Base-by-base conservation (phyloP, 2,888 invertebrate genomes). In the Coenonympha arcania region DNA sequence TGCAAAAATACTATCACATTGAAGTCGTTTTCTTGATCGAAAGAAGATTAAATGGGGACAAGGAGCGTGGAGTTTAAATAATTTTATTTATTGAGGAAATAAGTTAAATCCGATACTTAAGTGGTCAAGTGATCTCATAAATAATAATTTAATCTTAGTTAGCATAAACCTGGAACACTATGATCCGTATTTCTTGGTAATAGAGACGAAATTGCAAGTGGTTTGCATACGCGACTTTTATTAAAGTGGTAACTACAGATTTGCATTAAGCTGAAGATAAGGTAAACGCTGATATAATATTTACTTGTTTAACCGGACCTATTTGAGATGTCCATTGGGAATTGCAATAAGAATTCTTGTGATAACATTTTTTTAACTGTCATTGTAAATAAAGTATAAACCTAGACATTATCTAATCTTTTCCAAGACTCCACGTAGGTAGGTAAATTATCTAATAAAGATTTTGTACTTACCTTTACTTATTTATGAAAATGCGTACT, bases 1-100 rank as follows among this genome's bases (percentile, higher is more conserved):
- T 77, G 66, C 61, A 71, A 72, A 80, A 70, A 76, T 81, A 81
- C 76, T 69, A 24, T 34, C 9, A 66, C 68, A 55, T 52, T 57
- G 48, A 47, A 52, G 48, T 73, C 31, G 37, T 77, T 72, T 69
- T 64, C 69, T 69, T 70, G 71, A 74, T 72, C 70, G 66, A 69
- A 68, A 60, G 66, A 62, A 67, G 67, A 66, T 71, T 70, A 68
- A 52, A 48, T 56, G 54, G 54, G 54, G 45, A 52, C 52, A 41
- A 54, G 56, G 13, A 44, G 34, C 62, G 61, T 49, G 41, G 51
- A 41, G 46, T 60, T 61, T 55, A 61, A 52, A 51, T 60, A 46
- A 46, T 67, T 64, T 65, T 71, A 72, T 76, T 77, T 76, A 76
- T 72, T 65, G 62, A 57, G 56, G 58, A 67, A 66, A 68, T 69